Evolutionary conservation across 2,888 invertebrate species (phyloP).

Genomic region (Plebejus melissa): DNA sequence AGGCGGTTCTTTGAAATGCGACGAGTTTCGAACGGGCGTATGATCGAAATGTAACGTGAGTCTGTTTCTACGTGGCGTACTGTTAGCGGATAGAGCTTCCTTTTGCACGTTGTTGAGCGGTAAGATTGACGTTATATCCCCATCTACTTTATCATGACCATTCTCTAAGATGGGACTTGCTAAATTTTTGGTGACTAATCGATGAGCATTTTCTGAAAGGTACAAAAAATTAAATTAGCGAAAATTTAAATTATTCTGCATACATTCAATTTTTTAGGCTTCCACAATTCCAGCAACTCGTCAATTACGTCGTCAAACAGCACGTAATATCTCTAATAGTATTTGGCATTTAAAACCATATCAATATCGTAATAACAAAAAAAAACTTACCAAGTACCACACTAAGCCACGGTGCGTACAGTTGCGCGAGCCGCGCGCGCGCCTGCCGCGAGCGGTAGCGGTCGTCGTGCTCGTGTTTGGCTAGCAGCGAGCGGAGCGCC

Average conservation of each 20-base stretch:
- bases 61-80: slow-evolving; percentile 81
- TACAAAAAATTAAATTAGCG: neutral
- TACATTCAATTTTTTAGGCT: too few relatives aligned
- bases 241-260: too few relatives aligned
- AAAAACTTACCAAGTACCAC: slow-evolving; percentile 79
- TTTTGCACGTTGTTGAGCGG: slow-evolving; percentile 22
- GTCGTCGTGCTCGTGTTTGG: slow-evolving; percentile 96
- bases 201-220: slow-evolving; percentile 86
- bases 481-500: slow-evolving; percentile 90
- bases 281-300: too few relatives aligned
- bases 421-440: slow-evolving; percentile 89
- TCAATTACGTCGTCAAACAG: too few relatives aligned
- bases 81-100: slow-evolving; percentile 41
- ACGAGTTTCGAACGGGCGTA: slow-evolving; percentile 83
- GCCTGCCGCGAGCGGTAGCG: slow-evolving; percentile 90
- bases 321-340: too few relatives aligned
- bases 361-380: neutral
- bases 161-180: slow-evolving; percentile 62
- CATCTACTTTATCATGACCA: slow-evolving; percentile 60
- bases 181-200: slow-evolving; percentile 73
- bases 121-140: slow-evolving; percentile 46
- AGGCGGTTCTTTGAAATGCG: slow-evolving; percentile 86
- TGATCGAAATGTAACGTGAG: slow-evolving; percentile 87
- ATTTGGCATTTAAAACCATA: too few relatives aligned
- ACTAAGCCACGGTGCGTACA: slow-evolving; percentile 95